Evolutionary conservation across 2,113 vertebrate species (phyloP).

Genomic region (Euleptes europaea): DNA sequence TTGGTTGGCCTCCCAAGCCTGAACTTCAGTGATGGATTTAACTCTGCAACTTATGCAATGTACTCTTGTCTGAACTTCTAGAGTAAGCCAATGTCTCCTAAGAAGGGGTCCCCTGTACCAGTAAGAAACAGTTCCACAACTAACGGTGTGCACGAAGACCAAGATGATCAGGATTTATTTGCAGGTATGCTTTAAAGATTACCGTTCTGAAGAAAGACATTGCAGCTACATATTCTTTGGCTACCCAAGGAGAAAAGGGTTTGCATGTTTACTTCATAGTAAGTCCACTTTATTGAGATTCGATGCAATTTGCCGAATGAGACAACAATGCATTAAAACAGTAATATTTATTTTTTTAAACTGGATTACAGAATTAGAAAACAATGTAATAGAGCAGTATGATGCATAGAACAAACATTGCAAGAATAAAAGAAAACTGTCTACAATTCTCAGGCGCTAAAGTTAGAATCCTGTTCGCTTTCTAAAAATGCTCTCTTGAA

Average conservation of each 20-base stretch:
- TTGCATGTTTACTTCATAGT: too few species aligned
- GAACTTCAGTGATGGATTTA: not conserved
- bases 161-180: constrained; percentile 90
- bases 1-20: not conserved
- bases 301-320: too few species aligned
- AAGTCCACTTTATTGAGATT: too few species aligned
- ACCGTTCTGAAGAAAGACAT: not conserved
- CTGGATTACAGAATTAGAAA: too few species aligned
- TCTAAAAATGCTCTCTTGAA: too few species aligned
- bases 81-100: constrained; percentile 60
- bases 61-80: constrained; percentile 48
- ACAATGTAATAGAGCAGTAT: too few species aligned
- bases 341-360: too few species aligned
- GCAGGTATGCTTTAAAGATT: constrained; percentile 76
- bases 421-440: too few species aligned
- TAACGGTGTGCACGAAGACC: constrained; percentile 86
- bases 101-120: constrained; percentile 58
- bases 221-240: not conserved
- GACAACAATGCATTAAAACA: too few species aligned
- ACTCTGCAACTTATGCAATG: not conserved
- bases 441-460: too few species aligned
- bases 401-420: too few species aligned
- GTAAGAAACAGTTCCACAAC: constrained; percentile 74
- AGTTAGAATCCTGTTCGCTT: too few species aligned
- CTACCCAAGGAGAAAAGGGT: not conserved